Evolutionary conservation across 1,140 invertebrate species (phyloP), one percentile per base, ranked within the genome.

Genomic region (Diabrotica virgifera): DNA sequence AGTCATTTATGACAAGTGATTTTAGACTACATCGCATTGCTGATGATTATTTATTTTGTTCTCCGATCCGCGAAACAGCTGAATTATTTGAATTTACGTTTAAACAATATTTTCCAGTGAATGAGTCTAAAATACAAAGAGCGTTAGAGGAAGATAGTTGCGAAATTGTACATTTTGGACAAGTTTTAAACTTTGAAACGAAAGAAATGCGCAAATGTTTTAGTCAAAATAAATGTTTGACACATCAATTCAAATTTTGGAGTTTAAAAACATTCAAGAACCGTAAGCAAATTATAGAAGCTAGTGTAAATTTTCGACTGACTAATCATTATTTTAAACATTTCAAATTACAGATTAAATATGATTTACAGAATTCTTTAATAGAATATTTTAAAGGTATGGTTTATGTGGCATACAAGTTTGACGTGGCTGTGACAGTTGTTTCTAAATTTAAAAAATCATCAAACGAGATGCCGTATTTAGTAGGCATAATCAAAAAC

Each of bases 1-100:
- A 36, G 5, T 6, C 24, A 12, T 62, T 62, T 52, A 36, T 61
- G 5, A 36, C 46, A 36, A 8, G 7, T 6, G 52, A 40, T 36
- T 36, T 10, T 51, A 64, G 64, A 12, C 8, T 67, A 7, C 62
- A 67, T 52, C 40, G 66, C 5, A 50, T 52, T 4, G 66, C 64
- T 13, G 66, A 67, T 59, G 66, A 67, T 50, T 67, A 64, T 59
- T 59, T 67, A 12, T 64, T 64, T 11, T 64, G 62, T 24, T 64
- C 66, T 10, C 11, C 38, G 5, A 13, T 56, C 7, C 12, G 5
- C 5, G 5, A 54, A 9, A 40, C 60, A 50, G 52, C 64, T 5
- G 12, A 59, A 4, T 35, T 12, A 11, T 67, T 67, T 58, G 50
- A 13, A 36, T 5, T 10, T 6, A 13, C 10, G 0, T 38, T 53